Conservation (phyloP, 1,140 invertebrate species). For the Odontomachus brunneus region DNA sequence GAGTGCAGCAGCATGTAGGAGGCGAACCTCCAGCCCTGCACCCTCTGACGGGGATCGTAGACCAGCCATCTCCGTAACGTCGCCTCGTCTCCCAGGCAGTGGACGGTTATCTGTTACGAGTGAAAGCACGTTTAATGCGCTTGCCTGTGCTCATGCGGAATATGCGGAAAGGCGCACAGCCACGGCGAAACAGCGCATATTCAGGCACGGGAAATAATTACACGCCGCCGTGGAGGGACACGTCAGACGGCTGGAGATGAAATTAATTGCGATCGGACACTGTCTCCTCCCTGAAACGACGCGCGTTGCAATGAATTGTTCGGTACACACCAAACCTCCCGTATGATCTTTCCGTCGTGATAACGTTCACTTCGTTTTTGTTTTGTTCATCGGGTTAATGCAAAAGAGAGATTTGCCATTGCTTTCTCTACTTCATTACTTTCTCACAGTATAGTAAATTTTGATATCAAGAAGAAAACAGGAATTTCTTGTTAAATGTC, state of each 20-base stretch:
- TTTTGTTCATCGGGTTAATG: too few species aligned
- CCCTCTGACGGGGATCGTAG: slow-evolving; percentile 89
- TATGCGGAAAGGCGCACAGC: slow-evolving; percentile 5
- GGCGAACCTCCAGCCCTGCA: slow-evolving; percentile 92
- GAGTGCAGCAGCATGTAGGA: slow-evolving; percentile 95
- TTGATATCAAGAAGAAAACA: too few species aligned
- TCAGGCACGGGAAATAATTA: slow-evolving; percentile 38
- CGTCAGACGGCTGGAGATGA: slow-evolving; percentile 2
- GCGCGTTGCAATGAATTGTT: not conserved
- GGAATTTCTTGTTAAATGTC: too few species aligned
- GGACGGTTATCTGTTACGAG: slow-evolving; percentile 84
- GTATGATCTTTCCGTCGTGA: too few species aligned
- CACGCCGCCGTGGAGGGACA: not conserved
- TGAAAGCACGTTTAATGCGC: slow-evolving; percentile 54
- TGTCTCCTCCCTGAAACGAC: slow-evolving; percentile 6
- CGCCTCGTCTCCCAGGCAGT: slow-evolving; percentile 84
- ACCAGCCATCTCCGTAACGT: slow-evolving; percentile 87
- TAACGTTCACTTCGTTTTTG: too few species aligned
- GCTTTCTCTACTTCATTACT: too few species aligned
- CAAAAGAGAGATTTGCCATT: too few species aligned
- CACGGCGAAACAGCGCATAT: not conserved
- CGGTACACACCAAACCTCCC: not conserved
- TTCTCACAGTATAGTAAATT: too few species aligned
- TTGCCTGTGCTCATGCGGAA: slow-evolving; percentile 14
- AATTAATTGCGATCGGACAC: slow-evolving; percentile 33